Evolutionary conservation across 2,113 vertebrate genomes (phyloP).

Genomic region (Limanda limanda): DNA sequence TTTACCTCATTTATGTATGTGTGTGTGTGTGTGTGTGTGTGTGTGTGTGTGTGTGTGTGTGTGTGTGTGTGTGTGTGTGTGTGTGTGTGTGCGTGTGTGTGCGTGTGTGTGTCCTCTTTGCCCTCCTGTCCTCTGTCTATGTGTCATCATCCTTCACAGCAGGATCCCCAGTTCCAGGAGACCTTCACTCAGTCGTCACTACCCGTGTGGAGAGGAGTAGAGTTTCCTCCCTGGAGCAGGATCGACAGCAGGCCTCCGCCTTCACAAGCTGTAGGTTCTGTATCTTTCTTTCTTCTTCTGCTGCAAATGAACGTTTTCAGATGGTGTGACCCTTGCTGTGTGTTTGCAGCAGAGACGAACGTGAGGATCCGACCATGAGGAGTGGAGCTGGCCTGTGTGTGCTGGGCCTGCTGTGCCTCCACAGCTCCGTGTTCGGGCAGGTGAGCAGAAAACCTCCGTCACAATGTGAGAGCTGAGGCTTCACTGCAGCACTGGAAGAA

Average conservation of each 20-base stretch:
- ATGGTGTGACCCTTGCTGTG: not conserved
- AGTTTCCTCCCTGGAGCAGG: not conserved
- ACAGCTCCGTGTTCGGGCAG: slow-evolving; percentile 47
- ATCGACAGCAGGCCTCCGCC: slow-evolving; percentile 32
- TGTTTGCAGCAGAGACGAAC: slow-evolving; percentile 27
- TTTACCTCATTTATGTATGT: slow-evolving; percentile 34
- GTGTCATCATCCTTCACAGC: slow-evolving; percentile 44
- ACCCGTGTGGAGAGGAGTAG: slow-evolving; percentile 39
- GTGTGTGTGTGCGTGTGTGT: not conserved
- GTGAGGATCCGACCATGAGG: slow-evolving; percentile 60
- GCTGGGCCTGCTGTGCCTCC: slow-evolving; percentile 67
- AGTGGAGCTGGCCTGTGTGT: slow-evolving; percentile 44
- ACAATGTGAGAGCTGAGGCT: no score
- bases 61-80: not conserved
- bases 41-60: no score
- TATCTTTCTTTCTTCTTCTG: not conserved
- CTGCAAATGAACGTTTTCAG: not conserved
- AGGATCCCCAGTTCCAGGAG: slow-evolving; percentile 45
- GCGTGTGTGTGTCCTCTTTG: slow-evolving; percentile 16
- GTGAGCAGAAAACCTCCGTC: slow-evolving; percentile 30
- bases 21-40: not conserved
- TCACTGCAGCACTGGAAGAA: no score
- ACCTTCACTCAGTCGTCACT: slow-evolving; percentile 27
- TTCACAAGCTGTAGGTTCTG: slow-evolving; percentile 45
- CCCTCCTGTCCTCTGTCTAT: slow-evolving; percentile 46